Evolutionary conservation across 1,140 invertebrate genomes (phyloP).

Genomic region (Drosophila carrolli): DNA sequence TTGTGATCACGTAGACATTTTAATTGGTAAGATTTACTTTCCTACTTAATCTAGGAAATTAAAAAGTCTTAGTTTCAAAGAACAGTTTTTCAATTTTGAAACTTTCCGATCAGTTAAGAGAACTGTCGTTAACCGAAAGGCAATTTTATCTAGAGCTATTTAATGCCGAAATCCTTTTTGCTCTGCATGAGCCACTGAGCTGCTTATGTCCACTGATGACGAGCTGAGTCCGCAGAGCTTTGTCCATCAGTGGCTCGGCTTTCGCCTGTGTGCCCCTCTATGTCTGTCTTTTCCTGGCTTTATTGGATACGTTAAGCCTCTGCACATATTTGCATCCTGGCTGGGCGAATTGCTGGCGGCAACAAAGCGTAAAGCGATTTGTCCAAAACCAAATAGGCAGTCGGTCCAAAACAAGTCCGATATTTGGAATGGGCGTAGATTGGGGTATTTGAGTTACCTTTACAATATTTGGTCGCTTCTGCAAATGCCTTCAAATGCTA

Average conservation of each 20-base stretch:
- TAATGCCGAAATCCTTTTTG: slow-evolving; percentile 5
- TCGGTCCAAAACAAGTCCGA: slow-evolving; percentile 9
- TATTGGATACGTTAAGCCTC: slow-evolving; percentile 62
- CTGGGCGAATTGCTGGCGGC: slow-evolving; percentile 40
- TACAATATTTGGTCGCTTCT: slow-evolving; percentile 44
- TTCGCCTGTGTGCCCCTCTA: not conserved
- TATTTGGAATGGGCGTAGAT: not conserved
- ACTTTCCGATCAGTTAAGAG: not conserved
- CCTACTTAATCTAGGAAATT: not conserved
- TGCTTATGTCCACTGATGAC: slow-evolving; percentile 61
- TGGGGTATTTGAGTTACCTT: slow-evolving; percentile 41
- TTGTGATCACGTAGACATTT: too few species aligned
- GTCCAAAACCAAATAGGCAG: slow-evolving; percentile 49
- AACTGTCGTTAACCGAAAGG: not conserved
- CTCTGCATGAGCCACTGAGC: slow-evolving; percentile 43
- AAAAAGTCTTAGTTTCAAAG: too few species aligned
- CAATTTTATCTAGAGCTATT: slow-evolving; percentile 3
- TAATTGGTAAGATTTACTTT: too few species aligned
- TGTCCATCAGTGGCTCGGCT: slow-evolving; percentile 50
- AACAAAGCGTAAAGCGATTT: slow-evolving; percentile 67
- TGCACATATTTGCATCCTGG: slow-evolving; percentile 63
- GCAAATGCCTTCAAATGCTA: slow-evolving; percentile 42
- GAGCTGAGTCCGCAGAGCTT: slow-evolving; percentile 52
- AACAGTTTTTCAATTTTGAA: too few species aligned
- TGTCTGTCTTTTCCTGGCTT: slow-evolving; percentile 41